Evolutionary conservation across 2,113 vertebrate genomes (phyloP).

Genomic region (Charina bottae): DNA sequence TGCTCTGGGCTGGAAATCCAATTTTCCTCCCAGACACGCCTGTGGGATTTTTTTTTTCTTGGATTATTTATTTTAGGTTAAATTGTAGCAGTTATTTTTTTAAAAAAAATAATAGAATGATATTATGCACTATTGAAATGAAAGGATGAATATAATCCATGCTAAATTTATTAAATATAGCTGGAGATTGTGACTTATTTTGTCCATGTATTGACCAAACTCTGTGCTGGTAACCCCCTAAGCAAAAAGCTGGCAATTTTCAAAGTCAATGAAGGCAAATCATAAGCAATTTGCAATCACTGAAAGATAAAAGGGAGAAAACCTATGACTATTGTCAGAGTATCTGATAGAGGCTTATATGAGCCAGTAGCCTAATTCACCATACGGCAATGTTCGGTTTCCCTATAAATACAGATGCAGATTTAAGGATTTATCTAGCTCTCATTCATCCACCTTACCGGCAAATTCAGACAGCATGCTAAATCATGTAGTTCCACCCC

Average conservation of each 20-base stretch:
- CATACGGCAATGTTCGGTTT: not conserved
- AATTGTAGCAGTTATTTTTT: not conserved
- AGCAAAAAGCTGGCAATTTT: not conserved
- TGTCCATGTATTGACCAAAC: not conserved
- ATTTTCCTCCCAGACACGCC: fast-evolving
- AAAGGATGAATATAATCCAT: not conserved
- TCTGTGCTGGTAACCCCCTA: not conserved
- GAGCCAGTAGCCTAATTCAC: not conserved
- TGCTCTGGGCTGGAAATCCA: not conserved
- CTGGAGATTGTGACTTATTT: too few species aligned
- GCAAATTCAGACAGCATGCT: not conserved
- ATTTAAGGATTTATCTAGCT: not conserved
- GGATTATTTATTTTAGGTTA: not conserved
- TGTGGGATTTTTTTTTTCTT: not conserved
- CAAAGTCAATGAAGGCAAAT: not conserved
- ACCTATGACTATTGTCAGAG: not conserved
- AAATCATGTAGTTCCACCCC: not conserved
- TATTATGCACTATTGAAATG: not conserved
- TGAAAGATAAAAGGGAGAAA: not conserved
- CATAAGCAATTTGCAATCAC: not conserved
- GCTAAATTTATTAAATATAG: not conserved
- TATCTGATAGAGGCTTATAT: not conserved
- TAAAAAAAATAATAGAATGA: not conserved
- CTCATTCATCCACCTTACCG: not conserved
- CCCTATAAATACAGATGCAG: not conserved